phyloP scores from a whole-genome alignment of 1,140 invertebrate species.

The Hyles euphorbiae region DNA sequence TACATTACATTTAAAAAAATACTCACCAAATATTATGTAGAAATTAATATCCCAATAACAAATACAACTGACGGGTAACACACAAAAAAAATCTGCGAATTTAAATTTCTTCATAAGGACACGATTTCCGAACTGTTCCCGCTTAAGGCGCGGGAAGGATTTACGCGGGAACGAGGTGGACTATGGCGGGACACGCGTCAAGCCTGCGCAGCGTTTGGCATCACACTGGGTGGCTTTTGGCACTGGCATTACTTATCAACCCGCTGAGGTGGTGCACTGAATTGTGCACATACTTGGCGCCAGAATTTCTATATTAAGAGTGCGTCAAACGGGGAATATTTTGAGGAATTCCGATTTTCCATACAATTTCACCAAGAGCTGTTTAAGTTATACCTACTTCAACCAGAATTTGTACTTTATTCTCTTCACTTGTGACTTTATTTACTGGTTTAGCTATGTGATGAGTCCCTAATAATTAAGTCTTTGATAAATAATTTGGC shows the following conservation, averaged over 20 bases:
- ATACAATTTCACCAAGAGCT: too few relatives aligned
- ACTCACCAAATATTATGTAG: conserved; percentile 60
- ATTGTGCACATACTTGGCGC: conserved; percentile 19
- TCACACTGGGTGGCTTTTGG: conserved; percentile 57
- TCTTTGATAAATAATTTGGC: too few relatives aligned
- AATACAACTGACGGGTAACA: conserved; percentile 30
- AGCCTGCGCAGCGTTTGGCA: conserved; percentile 41
- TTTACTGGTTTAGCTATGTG: too few relatives aligned
- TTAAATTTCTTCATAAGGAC: conserved; percentile 62
- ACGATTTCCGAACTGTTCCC: conserved; percentile 30
- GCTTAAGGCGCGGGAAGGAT: conserved; percentile 36
- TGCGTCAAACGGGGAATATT: conserved; percentile 13
- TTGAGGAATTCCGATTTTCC: neutral
- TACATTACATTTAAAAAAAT: conserved; percentile 5
- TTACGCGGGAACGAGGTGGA: conserved; percentile 12
- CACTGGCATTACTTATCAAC: conserved; percentile 40
- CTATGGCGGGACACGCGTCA: conserved; percentile 27
- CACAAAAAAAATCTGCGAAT: conserved; percentile 33
- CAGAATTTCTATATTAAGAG: conserved; percentile 26
- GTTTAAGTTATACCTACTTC: too few relatives aligned
- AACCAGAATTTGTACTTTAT: too few relatives aligned
- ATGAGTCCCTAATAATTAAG: too few relatives aligned
- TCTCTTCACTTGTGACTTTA: too few relatives aligned
- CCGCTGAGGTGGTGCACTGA: conserved; percentile 22
- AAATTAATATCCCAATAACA: conserved; percentile 59